Base-by-base conservation (phyloP, 2,888 invertebrate species). In the Lepidochrysops patricia region DNA sequence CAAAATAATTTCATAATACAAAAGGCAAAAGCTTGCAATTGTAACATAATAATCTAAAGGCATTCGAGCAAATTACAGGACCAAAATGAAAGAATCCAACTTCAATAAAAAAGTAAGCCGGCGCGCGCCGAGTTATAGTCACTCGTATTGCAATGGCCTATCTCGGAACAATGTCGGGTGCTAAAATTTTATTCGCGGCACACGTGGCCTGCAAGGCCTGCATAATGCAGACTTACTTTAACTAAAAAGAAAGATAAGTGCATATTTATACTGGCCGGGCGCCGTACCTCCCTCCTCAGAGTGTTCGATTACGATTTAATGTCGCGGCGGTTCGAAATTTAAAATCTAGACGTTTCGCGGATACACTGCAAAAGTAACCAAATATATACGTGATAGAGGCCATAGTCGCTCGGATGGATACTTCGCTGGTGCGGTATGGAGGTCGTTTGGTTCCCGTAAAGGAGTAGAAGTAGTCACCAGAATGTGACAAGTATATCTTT, bases 261-360 rank as follows among this genome's bases (percentile, higher is more conserved):
- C 84, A 86, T 88, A 88, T 89, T 88, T 89, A 89, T 87, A 82
- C 85, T 76, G 81, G 80, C 80, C 79, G 77, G 76, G 73, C 73
- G 78, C 84, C 83, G 84, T 86, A 87, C 84, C 85, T 87, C 80
- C 79, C 35, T 13, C 35, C n/a, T 13, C 84, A 84, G 84, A 82
- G 86, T 85, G 85, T 86, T 87, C 88, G 87, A 89, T 88, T 88
- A 86, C 89, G 86, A 89, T 89, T 89, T 88, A 89, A 88, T 81
- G 86, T 84, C 81, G 78, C 76, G 25, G 69, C 74, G 71, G 74
- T 72, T 75, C 72, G 74, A 74, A 76, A 79, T 80, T 84, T 79
- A 72, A 81, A 82, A 81, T 81, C 79, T 63, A 32, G 32, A 48
- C 19, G 25, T 56, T 6, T 26, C n/a, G 7, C 12, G n/a, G 5